These are phyloP conservation scores for Tetramorium alpestre DNA, from an alignment of 1,140 invertebrate species.

Conservation along the genomic window DNA sequence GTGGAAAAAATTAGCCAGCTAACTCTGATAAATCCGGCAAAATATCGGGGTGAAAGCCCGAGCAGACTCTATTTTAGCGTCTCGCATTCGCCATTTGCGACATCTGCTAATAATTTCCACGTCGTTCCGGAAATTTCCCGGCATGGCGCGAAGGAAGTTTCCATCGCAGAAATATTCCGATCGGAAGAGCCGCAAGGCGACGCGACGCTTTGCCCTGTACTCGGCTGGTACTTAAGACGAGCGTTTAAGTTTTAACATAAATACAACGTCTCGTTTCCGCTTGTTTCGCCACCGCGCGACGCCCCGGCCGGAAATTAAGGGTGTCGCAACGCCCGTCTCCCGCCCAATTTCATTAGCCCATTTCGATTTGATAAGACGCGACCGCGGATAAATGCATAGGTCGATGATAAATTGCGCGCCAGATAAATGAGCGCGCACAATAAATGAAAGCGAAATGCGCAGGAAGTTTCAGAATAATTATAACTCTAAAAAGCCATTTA, in stretches of 20 bases:
- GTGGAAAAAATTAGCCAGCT: background rate
- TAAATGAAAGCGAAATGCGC: background rate
- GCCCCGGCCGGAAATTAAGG: constrained; percentile 36
- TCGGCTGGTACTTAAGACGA: constrained; percentile 9
- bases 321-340: background rate
- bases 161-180: constrained; percentile 26
- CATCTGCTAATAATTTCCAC: constrained; percentile 35
- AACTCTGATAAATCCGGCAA: background rate
- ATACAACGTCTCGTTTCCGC: constrained; percentile 43
- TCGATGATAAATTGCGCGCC: constrained; percentile 31
- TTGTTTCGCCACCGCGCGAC: constrained; percentile 2
- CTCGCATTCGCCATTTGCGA: background rate
- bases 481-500: background rate
- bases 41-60: background rate
- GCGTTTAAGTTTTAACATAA: constrained; percentile 51
- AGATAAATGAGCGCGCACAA: background rate
- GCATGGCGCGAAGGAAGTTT: background rate
- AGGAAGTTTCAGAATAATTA: background rate
- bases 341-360: constrained; percentile 43
- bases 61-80: background rate
- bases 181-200: constrained; percentile 6
- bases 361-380: constrained; percentile 49
- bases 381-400: constrained; percentile 3
- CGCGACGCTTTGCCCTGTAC: background rate
- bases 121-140: background rate